These are phyloP conservation scores for Rhorus exstirpatorius DNA, from an alignment of 2,888 invertebrate species.

Conservation along the genomic window DNA sequence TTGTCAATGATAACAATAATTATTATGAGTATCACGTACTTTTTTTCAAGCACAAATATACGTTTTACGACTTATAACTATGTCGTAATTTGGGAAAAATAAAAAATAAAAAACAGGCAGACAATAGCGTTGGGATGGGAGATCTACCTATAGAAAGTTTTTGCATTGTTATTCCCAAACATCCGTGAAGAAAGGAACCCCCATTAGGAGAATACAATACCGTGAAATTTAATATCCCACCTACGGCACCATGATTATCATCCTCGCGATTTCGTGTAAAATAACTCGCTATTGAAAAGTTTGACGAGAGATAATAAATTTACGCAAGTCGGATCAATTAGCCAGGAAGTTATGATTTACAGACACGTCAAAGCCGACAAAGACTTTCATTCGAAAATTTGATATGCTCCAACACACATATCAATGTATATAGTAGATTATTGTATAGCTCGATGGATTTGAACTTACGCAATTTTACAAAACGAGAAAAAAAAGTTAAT, in stretches of 20 bases:
- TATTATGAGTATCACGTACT: not conserved
- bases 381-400: constrained; percentile 1
- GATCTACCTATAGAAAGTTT: not conserved
- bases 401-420: too few relatives aligned
- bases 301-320: constrained; percentile 5
- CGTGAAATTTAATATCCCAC: constrained; percentile 24
- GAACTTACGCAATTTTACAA: too few relatives aligned
- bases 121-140: not conserved
- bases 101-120: not conserved
- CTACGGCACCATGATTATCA: constrained; percentile 5
- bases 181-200: constrained; percentile 1
- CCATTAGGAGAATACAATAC: not conserved
- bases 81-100: not conserved
- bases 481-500: too few relatives aligned
- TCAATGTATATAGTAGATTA: too few relatives aligned
- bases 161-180: not conserved
- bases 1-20: not conserved
- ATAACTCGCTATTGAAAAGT: not conserved
- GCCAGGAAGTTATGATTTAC: not conserved
- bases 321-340: not conserved
- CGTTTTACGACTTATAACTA: not conserved
- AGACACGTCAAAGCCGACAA: not conserved
- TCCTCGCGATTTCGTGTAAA: constrained; percentile 8
- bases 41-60: too few relatives aligned
- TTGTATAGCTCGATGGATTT: too few relatives aligned